phyloP scores from a whole-genome alignment of 2,888 invertebrate genomes.

The Ophioninae sp. region DNA sequence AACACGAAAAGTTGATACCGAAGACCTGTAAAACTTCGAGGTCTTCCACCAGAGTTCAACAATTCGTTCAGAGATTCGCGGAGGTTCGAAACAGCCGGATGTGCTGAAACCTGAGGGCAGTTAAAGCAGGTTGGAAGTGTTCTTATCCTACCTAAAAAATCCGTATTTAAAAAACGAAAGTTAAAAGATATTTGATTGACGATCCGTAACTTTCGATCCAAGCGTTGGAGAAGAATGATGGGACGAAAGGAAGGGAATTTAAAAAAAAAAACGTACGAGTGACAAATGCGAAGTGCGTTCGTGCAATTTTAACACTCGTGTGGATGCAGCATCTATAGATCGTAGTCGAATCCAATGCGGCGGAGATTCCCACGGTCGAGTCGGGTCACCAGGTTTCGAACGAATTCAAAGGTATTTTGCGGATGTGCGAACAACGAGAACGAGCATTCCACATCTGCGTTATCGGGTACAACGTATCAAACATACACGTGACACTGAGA shows the following conservation, averaged over 20 bases:
- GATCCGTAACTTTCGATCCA: conserved; percentile 5
- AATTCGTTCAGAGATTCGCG: background rate
- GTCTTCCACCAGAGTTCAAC: background rate
- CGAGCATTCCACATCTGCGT: background rate
- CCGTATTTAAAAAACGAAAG: background rate
- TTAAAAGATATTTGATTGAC: conserved; percentile 17
- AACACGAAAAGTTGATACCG: background rate
- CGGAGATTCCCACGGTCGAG: conserved; percentile 2
- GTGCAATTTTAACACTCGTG: background rate
- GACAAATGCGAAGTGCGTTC: background rate
- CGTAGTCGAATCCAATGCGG: background rate
- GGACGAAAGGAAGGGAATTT: background rate
- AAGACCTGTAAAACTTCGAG: background rate
- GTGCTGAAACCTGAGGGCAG: background rate
- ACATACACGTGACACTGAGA: background rate
- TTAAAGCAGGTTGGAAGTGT: too few species aligned
- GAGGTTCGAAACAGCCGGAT: background rate
- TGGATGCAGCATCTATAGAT: conserved; percentile 5
- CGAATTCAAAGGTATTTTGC: conserved; percentile 30
- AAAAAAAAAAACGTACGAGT: conserved; percentile 21
- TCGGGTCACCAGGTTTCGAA: background rate
- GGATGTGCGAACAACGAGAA: background rate
- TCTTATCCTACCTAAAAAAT: too few species aligned
- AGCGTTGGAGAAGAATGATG: background rate
- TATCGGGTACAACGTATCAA: background rate